phyloP scores from a whole-genome alignment of 2,797 vertebrate genomes.

The Sebastes elongatus region DNA sequence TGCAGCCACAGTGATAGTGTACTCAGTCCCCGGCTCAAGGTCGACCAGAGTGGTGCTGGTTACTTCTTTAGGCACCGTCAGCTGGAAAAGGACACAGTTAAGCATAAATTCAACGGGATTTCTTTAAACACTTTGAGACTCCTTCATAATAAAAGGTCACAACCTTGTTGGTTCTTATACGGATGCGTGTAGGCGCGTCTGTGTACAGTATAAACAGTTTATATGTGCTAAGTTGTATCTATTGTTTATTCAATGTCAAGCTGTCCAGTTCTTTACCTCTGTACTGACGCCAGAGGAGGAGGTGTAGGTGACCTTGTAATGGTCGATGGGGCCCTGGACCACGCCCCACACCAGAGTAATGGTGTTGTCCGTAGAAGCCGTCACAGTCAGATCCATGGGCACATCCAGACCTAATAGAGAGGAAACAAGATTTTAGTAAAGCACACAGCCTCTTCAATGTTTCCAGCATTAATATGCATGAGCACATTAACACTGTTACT shows the following conservation, averaged over 20 bases:
- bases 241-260: not conserved
- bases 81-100: slow-evolving; percentile 41
- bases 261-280: slow-evolving; percentile 73
- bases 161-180: not conserved
- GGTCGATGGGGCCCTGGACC: slow-evolving; percentile 93
- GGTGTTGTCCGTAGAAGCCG: slow-evolving; percentile 93
- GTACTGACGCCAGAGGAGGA: slow-evolving; percentile 89
- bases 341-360: slow-evolving; percentile 93
- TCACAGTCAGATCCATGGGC: slow-evolving; percentile 91
- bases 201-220: not conserved
- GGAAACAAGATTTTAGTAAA: not conserved
- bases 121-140: not conserved
- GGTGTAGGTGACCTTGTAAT: slow-evolving; percentile 93
- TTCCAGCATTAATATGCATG: not conserved
- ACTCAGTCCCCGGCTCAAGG: slow-evolving; percentile 94
- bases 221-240: not conserved
- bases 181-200: not conserved
- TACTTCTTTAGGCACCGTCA: slow-evolving; percentile 87
- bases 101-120: not conserved
- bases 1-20: slow-evolving; percentile 92
- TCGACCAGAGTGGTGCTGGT: slow-evolving; percentile 87
- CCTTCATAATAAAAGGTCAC: not conserved
- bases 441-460: not conserved
- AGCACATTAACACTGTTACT: not conserved
- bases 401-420: slow-evolving; percentile 87